phyloP scores from a whole-genome alignment of 2,888 invertebrate species.

The Eupithecia tripunctaria region DNA sequence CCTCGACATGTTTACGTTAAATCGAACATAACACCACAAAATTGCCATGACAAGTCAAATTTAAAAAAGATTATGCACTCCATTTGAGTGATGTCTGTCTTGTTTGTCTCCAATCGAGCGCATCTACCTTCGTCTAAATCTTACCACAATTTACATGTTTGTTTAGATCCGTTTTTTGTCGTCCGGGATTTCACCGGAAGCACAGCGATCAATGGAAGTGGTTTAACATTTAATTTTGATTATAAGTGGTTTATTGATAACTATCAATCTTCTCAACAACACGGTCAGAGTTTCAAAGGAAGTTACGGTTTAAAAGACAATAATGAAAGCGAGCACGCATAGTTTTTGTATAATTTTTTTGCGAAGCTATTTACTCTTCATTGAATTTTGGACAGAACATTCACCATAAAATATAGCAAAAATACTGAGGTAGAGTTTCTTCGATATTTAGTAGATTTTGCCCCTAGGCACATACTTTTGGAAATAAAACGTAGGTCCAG shows the following conservation, averaged over 20 bases:
- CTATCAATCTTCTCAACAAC: conserved; percentile 39
- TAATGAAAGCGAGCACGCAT: conserved; percentile 18
- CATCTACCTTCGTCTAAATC: conserved; percentile 11
- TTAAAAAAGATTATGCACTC: background rate
- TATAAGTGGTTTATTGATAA: conserved; percentile 48
- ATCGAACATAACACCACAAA: background rate
- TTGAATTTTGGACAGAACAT: background rate
- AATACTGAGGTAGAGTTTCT: background rate
- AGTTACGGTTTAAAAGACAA: conserved; percentile 37
- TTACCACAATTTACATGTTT: conserved; percentile 68
- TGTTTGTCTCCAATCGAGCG: background rate
- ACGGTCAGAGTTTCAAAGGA: conserved; percentile 37
- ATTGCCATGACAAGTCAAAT: background rate
- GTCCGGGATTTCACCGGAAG: conserved; percentile 77
- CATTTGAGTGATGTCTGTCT: background rate
- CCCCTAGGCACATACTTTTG: background rate
- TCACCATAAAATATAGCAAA: background rate
- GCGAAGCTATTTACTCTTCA: background rate
- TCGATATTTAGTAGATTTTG: background rate
- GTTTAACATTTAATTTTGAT: conserved; percentile 66
- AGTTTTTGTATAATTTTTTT: conserved; percentile 5
- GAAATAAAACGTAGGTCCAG: background rate
- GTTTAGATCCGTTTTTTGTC: conserved; percentile 73
- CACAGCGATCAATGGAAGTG: conserved; percentile 59
- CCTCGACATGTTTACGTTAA: background rate